These are phyloP conservation scores for Aricia artaxerxes DNA, from an alignment of 2,888 invertebrate species.

Conservation along the genomic window DNA sequence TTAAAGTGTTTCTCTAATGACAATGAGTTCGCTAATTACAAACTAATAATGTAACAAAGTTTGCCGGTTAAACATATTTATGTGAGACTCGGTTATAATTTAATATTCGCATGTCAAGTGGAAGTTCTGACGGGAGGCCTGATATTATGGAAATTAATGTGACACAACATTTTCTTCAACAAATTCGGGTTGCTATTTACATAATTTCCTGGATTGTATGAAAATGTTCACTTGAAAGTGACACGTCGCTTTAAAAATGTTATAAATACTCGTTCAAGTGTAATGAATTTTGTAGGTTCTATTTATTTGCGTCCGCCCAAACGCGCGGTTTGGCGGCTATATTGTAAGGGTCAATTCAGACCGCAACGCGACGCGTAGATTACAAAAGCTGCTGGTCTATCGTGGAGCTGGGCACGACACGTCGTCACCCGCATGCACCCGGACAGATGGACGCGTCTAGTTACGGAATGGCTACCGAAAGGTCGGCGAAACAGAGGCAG, in stretches of 20 bases:
- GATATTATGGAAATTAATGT: constrained; percentile 31
- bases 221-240: constrained; percentile 23
- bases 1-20: background rate
- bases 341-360: no score
- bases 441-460: no score
- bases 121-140: constrained; percentile 29
- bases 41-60: constrained; percentile 13
- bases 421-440: no score
- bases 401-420: no score
- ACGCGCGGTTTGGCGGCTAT: no score
- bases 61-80: constrained; percentile 25
- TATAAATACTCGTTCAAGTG: background rate
- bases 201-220: constrained; percentile 27
- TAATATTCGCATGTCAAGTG: constrained; percentile 31
- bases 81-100: constrained; percentile 27
- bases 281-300: background rate
- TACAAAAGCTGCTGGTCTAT: no score
- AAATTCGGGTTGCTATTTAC: constrained; percentile 30
- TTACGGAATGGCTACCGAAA: no score
- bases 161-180: constrained; percentile 30
- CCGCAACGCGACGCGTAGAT: no score
- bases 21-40: constrained; percentile 4
- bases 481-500: no score
- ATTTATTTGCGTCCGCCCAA: no score
- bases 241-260: background rate